Evolutionary conservation across 2,888 invertebrate genomes (phyloP).

Genomic region (Campoletis raptor): DNA sequence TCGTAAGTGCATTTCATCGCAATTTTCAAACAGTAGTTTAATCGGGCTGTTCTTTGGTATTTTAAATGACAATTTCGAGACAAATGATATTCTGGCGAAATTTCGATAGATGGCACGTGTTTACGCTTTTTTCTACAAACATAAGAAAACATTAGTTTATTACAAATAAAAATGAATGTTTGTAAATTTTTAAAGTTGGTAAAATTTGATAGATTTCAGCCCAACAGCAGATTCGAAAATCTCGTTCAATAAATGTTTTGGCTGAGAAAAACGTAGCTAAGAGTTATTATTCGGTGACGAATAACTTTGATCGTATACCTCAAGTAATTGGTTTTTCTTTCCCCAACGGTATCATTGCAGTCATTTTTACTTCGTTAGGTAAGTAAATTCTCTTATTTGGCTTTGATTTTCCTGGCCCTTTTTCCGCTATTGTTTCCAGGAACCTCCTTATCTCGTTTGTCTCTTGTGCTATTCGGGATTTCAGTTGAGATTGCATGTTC

Average conservation of each 20-base stretch:
- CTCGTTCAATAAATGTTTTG: background rate
- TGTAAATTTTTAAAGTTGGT: no score
- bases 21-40: no score
- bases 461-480: conserved; percentile 90
- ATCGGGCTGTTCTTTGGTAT: no score
- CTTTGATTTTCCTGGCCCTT: conserved; percentile 75
- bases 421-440: conserved; percentile 80
- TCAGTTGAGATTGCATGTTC: conserved; percentile 89
- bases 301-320: conserved; percentile 79
- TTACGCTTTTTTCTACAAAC: conserved; percentile 86
- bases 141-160: background rate
- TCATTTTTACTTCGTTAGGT: conserved; percentile 86
- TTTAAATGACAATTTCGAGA: no score
- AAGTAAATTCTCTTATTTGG: conserved; percentile 78
- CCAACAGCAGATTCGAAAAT: background rate
- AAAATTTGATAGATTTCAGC: background rate
- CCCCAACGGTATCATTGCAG: conserved; percentile 85
- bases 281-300: background rate
- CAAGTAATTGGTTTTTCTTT: conserved; percentile 89
- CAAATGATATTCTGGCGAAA: no score
- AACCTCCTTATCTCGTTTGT: conserved; percentile 90
- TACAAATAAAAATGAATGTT: background rate
- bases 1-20: no score
- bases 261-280: background rate
- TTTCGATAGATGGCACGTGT: no score